Percentiles rank a stretch among this genome's conserved stretches.
phyloP scores from a whole-genome alignment of 2,888 invertebrate species.

The Ditylenchus weischeri region DNA sequence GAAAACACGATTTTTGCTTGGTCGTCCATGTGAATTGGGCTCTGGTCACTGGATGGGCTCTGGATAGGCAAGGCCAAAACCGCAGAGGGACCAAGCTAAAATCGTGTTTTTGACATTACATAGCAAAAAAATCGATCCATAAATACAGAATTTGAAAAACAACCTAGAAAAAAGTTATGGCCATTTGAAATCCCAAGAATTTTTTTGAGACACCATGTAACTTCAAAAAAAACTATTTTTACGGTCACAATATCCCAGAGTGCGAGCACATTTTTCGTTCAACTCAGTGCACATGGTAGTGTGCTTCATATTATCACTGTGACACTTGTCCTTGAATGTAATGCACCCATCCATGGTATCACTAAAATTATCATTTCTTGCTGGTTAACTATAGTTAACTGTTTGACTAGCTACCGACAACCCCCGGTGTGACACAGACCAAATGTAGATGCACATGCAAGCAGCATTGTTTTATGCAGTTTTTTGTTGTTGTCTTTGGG shows the following conservation, averaged over 20 bases:
- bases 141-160: too few species aligned
- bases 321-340: constrained; percentile 15
- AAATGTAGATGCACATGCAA: constrained; percentile 18
- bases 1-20: too few species aligned
- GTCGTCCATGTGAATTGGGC: too few species aligned
- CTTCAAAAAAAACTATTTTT: too few species aligned
- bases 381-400: neutral
- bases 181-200: too few species aligned
- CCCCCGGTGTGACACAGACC: constrained; percentile 15
- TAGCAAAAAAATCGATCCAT: too few species aligned
- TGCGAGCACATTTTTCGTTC: constrained; percentile 15
- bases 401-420: neutral
- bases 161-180: too few species aligned
- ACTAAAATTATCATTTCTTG: neutral
- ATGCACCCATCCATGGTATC: constrained; percentile 16
- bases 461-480: constrained; percentile 17
- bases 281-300: neutral
- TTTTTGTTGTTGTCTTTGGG: constrained; percentile 14
- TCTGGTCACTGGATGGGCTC: too few species aligned
- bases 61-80: too few species aligned
- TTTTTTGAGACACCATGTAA: too few species aligned
- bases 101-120: too few species aligned
- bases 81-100: too few species aligned
- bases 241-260: constrained; percentile 16
- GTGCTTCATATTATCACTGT: constrained; percentile 14